Conservation (phyloP, 2,888 invertebrate genomes). For the Hydropsyche betteni region DNA sequence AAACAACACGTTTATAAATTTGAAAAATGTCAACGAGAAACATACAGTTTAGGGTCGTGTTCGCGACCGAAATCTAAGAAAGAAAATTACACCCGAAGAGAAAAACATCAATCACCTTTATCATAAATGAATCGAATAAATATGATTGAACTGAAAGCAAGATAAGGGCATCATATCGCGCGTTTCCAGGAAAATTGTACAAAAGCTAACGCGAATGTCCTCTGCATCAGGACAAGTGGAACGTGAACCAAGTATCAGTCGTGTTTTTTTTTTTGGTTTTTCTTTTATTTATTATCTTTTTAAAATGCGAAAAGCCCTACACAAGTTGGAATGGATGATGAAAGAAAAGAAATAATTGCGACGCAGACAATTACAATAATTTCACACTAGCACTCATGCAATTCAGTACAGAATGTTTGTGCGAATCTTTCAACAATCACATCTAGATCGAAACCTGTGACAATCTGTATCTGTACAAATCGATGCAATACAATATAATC, state of each 20-base stretch:
- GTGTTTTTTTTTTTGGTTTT: constrained; percentile 1
- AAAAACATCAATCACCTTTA: neutral
- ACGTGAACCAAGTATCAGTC: constrained; percentile 32
- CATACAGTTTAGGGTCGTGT: no score
- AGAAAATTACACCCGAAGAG: no score
- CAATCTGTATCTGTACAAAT: no score
- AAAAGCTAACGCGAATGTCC: constrained; percentile 34
- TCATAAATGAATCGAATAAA: constrained; percentile 15
- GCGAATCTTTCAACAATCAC: no score
- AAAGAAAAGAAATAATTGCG: neutral
- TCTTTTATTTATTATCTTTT: no score
- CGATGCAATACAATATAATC: no score
- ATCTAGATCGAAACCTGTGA: no score
- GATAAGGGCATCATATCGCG: neutral
- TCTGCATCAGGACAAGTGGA: constrained; percentile 36
- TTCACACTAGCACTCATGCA: no score
- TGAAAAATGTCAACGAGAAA: no score
- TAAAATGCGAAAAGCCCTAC: constrained; percentile 12
- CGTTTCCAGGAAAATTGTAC: constrained; percentile 20
- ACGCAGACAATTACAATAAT: neutral
- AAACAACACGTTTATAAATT: no score
- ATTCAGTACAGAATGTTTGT: no score
- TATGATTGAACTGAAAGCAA: neutral
- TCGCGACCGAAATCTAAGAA: no score
- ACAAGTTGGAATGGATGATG: neutral